Evolutionary conservation across 1,140 invertebrate genomes (phyloP).

Genomic region (Cyclargus thomasi): DNA sequence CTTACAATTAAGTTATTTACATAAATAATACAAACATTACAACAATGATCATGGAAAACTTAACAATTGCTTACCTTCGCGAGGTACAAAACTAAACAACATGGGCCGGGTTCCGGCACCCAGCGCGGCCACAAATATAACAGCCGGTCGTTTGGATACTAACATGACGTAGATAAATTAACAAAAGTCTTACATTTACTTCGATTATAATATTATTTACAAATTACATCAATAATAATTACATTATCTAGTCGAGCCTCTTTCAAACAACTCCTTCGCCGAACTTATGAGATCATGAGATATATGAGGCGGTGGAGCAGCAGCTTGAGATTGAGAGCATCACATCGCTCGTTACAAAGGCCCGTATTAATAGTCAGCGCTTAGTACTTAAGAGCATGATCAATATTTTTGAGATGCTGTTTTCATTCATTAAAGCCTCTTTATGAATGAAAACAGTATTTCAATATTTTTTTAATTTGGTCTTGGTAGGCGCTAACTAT

Average conservation of each 20-base stretch:
- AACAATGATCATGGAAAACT: slow-evolving; percentile 70
- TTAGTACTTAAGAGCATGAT: too few species aligned
- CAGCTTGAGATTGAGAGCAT: too few species aligned
- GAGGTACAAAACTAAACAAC: slow-evolving; percentile 66
- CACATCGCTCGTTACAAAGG: too few species aligned
- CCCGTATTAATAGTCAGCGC: too few species aligned
- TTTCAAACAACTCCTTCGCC: slow-evolving; percentile 23
- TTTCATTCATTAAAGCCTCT: too few species aligned
- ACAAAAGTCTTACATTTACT: not conserved
- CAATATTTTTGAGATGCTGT: too few species aligned
- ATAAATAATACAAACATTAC: slow-evolving; percentile 71
- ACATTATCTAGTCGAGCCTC: not conserved
- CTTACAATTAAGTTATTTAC: slow-evolving; percentile 62
- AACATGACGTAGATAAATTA: not conserved
- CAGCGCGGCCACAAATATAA: slow-evolving; percentile 38
- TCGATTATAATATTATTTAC: not conserved
- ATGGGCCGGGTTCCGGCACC: slow-evolving; percentile 34
- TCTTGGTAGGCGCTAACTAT: too few species aligned
- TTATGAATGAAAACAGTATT: too few species aligned
- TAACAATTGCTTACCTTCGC: slow-evolving; percentile 58
- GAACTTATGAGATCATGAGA: slow-evolving; percentile 60
- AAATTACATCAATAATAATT: not conserved
- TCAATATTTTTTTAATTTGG: too few species aligned
- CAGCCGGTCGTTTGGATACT: not conserved
- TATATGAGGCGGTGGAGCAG: too few species aligned